Base-by-base conservation (phyloP, 2,797 vertebrate genomes). In the Hippoglossus hippoglossus region DNA sequence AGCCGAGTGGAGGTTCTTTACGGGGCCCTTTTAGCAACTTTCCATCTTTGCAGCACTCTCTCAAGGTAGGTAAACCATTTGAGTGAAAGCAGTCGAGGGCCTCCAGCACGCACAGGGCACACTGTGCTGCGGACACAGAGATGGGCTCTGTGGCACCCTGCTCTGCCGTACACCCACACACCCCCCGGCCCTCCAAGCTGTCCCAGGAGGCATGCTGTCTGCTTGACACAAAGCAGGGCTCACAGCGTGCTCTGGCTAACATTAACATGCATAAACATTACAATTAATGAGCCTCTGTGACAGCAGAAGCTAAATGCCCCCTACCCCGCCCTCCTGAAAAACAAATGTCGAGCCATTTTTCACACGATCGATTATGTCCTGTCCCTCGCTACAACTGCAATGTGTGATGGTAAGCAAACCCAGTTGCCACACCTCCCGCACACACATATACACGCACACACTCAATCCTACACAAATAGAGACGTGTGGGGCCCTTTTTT, bases 181-280 rank as follows among this genome's bases (percentile, higher is more conserved):
- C 67, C 19, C 61, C 31, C 19, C 10, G 0, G 56, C 58, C 53
- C 41, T 62, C 6, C 5, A 60, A 75, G 24, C 74, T 57, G 71
- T 81, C 75, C 69, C 50, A 52, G 72, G 53, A 65, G 77, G 73
- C 79, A 80, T 39, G 70, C 80, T 77, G 2, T 53, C 74, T 31
- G 2, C 50, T 63, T 89, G 86, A 93, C 69, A 82, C 58, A 81
- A 84, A 91, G 81, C 93, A 93, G 92, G 54, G 41, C 75, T 77
- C 77, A 39, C 73, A 41, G 69, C 76, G 79, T 46, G 66, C 61
- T 80, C 91, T 90, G 88, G 87, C 80, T 84, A 88, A 90, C 85
- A 86, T 90, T 89, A 87, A 74, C 84, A 80, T 71, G 56, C 84
- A 87, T 89, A 92, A 93, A 93, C 87, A 90, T 78, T 73, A 63